phyloP scores from a whole-genome alignment of 2,797 vertebrate species.

The Aphelocoma californica region DNA sequence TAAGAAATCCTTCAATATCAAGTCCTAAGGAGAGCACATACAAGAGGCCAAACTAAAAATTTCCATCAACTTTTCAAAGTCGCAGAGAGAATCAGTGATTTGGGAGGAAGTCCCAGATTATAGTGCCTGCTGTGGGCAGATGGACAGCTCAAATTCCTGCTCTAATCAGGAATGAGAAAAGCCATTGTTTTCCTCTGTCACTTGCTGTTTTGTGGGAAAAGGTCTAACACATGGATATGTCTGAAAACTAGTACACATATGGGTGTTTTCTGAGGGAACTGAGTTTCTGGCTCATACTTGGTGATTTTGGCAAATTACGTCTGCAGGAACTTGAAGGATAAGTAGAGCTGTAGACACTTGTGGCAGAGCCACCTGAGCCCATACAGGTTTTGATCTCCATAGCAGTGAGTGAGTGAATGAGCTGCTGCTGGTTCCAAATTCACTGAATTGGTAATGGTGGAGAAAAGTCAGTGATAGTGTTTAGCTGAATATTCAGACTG shows the following conservation, averaged over 20 bases:
- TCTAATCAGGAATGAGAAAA: neutral
- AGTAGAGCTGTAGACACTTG: neutral
- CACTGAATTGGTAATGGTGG: neutral
- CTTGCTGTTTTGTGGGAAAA: neutral
- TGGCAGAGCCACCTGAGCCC: neutral
- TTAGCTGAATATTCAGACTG: neutral
- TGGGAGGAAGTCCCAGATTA: neutral
- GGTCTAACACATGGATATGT: neutral
- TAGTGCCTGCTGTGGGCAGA: neutral
- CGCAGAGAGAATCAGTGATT: neutral
- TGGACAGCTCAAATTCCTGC: neutral
- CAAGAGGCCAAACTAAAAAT: neutral
- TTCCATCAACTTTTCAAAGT: neutral
- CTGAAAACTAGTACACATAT: neutral
- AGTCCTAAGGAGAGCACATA: neutral
- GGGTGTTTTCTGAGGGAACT: neutral
- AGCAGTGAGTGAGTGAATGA: neutral
- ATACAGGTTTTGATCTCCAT: neutral
- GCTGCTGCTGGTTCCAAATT: neutral
- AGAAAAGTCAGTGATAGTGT: neutral
- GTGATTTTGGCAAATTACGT: neutral
- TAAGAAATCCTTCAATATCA: neutral
- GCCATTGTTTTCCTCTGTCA: neutral
- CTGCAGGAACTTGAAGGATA: neutral
- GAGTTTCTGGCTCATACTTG: neutral